Evolutionary conservation across 1,140 invertebrate genomes (phyloP), one percentile per base, ranked within the genome.

Genomic region (Mercenaria mercenaria): DNA sequence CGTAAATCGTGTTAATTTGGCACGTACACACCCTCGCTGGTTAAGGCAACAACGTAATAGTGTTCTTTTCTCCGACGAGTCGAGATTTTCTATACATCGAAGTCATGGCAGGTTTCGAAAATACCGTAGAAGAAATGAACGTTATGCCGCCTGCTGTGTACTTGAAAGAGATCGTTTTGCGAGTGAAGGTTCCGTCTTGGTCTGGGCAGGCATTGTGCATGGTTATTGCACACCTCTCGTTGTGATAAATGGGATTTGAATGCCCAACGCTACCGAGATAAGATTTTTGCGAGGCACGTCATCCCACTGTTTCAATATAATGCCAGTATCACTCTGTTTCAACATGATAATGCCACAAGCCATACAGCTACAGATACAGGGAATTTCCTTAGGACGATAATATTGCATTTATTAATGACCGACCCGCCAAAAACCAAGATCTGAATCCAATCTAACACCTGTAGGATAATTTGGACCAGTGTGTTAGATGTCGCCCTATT

Each of bases 101-200:
- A 43, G 41, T 74, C 8, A 43, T 26, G 69, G 69, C n/a, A 47
- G 69, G 37, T 34, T 74, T 74, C 69, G 69, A 10, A 37, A 43
- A 43, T 74, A 74, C n/a, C 39, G 69, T 74, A 4, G 69, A 74
- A 74, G 69, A 74, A 74, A 74, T 74, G 69, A 74, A 74, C 69
- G 39, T 43, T 43, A 74, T 74, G 41, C 39, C 39, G 69, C 6
- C 37, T 74, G 20, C 11, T 74, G 69, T 74, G n/a, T 43, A 43
- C 69, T 41, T 74, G 41, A 69, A 69, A 6, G 67, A 69, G 67
- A 37, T 69, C 32, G 37, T 61, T 69, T 69, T 32, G 67, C 3
- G 67, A 43, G 39, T 34, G 32, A 34, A 37, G 61, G 23, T 59
- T 74, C 69, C n/a, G 41, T 43, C 69, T 74, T 74, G 69, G 69